phyloP scores from a whole-genome alignment of 2,888 invertebrate species.

The Diaprepes abbreviatus region DNA sequence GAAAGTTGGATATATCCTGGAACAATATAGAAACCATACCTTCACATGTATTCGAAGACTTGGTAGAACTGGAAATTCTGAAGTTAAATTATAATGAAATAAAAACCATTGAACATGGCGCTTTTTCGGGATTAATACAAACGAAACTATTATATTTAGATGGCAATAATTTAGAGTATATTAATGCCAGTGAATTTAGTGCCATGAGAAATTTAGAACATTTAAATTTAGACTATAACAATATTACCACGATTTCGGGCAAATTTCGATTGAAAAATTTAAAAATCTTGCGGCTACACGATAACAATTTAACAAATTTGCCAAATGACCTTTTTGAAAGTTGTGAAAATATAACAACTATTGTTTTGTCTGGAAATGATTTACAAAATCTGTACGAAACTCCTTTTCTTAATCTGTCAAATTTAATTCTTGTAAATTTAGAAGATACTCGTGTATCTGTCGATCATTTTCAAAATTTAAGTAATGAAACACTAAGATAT shows the following conservation, averaged over 20 bases:
- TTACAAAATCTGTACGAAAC: not conserved
- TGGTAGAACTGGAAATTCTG: not conserved
- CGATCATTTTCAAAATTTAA: not conserved
- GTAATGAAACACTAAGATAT: not conserved
- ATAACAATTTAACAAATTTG: not conserved
- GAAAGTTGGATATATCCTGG: not conserved
- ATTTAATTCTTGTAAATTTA: conserved; percentile 10
- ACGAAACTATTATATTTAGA: not conserved
- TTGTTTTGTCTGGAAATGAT: conserved; percentile 1
- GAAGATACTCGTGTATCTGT: not conserved
- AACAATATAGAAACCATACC: not conserved
- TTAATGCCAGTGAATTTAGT: conserved; percentile 2
- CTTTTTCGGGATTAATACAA: conserved; percentile 2
- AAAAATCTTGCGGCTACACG: conserved; percentile 3
- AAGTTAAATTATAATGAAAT: not conserved
- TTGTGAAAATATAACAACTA: not conserved
- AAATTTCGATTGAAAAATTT: not conserved
- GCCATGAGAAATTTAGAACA: not conserved
- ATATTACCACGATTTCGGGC: not conserved
- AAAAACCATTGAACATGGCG: not conserved
- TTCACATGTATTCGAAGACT: not conserved
- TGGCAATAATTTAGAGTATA: conserved; percentile 1
- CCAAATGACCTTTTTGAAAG: not conserved
- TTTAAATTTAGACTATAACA: conserved; percentile 5
- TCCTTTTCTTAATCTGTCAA: not conserved